Evolutionary conservation across 30 jellyfish, hydroid and myxozoan genomes (phyloP).

Genomic region (Clytia hemisphaerica): DNA sequence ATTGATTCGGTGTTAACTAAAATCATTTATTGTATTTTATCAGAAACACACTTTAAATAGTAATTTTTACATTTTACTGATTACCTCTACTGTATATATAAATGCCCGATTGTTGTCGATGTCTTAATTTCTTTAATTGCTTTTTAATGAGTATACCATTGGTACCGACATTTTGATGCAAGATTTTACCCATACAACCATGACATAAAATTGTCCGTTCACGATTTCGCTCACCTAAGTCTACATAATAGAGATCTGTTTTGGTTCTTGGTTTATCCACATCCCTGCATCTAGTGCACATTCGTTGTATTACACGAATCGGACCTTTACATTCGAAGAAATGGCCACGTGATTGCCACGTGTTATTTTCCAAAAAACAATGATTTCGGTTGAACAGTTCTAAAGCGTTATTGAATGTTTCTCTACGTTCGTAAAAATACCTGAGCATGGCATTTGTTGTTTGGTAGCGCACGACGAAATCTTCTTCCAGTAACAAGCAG

Average conservation of each 20-base stretch:
- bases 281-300: conserved; percentile 31
- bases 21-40: too few species aligned
- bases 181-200: conserved; percentile 21
- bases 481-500: neutral
- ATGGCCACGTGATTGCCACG: neutral
- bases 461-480: neutral
- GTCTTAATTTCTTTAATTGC: too few species aligned
- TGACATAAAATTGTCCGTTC: conserved; percentile 29
- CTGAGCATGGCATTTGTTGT: neutral
- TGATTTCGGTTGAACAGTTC: conserved; percentile 24
- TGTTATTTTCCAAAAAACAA: neutral
- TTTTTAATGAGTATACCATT: too few species aligned
- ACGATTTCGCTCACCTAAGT: neutral
- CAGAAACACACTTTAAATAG: too few species aligned
- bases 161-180: neutral
- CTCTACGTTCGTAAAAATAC: neutral
- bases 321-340: conserved; percentile 28
- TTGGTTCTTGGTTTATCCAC: conserved; percentile 10
- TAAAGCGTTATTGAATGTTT: neutral
- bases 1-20: too few species aligned
- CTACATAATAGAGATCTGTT: conserved; percentile 20
- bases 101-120: too few species aligned
- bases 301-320: conserved; percentile 17
- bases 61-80: too few species aligned
- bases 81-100: too few species aligned